phyloP scores from a whole-genome alignment of 2,888 invertebrate genomes.

The Torymus tubicola region DNA sequence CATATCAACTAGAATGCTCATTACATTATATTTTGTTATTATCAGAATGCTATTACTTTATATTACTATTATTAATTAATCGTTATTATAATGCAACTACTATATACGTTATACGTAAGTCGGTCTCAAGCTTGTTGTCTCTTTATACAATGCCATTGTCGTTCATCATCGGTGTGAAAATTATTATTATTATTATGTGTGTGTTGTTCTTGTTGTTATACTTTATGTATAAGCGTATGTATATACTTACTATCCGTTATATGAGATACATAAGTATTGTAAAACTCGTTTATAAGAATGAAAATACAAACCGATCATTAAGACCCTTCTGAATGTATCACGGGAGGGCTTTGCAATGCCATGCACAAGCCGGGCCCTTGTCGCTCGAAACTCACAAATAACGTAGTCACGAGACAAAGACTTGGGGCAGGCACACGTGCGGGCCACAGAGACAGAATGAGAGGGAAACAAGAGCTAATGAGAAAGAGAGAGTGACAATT shows the following conservation, averaged over 20 bases:
- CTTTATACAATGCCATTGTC: conserved; percentile 52
- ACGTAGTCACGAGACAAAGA: conserved; percentile 65
- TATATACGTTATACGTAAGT: conserved; percentile 53
- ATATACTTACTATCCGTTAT: conserved; percentile 64
- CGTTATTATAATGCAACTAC: conserved; percentile 40
- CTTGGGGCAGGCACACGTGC: conserved; percentile 74
- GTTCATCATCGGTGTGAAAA: conserved; percentile 47
- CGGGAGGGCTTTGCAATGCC: conserved; percentile 25
- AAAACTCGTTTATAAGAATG: conserved; percentile 62
- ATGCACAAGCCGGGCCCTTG: conserved; percentile 52
- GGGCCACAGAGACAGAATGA: conserved; percentile 65
- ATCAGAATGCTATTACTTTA: conserved; percentile 68
- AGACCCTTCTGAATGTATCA: conserved; percentile 67
- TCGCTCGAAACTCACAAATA: conserved; percentile 35
- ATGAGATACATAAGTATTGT: conserved; percentile 71
- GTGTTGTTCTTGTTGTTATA: conserved; percentile 57
- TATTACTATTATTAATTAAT: conserved; percentile 51
- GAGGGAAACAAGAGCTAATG: conserved; percentile 54
- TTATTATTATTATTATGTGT: conserved; percentile 51
- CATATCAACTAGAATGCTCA: conserved; percentile 68
- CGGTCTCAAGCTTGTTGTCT: conserved; percentile 58
- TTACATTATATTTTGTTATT: conserved; percentile 64
- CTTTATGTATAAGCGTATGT: conserved; percentile 69
- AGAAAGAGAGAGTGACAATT: conserved; percentile 51
- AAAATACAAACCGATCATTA: conserved; percentile 62